Percentiles rank a stretch among this genome's conserved stretches.
Evolutionary conservation across 2,113 vertebrate genomes (phyloP).

Genomic region (Cacatua alba): DNA sequence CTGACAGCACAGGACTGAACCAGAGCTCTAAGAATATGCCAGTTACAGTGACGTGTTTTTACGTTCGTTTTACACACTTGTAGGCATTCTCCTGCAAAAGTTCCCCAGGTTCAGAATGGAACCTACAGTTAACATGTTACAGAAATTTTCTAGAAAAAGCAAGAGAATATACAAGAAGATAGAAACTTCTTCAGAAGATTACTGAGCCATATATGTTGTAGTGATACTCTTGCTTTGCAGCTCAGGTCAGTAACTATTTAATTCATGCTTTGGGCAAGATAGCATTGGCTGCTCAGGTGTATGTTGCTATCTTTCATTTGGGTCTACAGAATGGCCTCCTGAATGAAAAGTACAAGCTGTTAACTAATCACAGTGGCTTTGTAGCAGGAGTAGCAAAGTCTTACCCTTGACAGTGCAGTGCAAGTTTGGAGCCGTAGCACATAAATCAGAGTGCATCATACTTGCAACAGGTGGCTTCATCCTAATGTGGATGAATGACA

Average conservation of each 20-base stretch:
- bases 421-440: not conserved
- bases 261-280: not conserved
- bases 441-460: not conserved
- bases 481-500: not conserved
- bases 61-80: not conserved
- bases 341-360: not conserved
- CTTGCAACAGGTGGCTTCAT: not conserved
- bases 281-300: not conserved
- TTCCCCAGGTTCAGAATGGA: not conserved
- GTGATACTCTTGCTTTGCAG: not conserved
- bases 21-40: not conserved
- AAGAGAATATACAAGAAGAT: not conserved
- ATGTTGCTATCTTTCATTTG: not conserved
- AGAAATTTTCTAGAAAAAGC: not conserved
- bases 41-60: not conserved
- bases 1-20: not conserved
- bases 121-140: not conserved
- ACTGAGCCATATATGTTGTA: not conserved
- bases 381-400: not conserved
- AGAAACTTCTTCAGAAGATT: not conserved
- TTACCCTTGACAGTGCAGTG: not conserved
- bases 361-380: not conserved
- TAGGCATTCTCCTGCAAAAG: not conserved
- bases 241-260: not conserved
- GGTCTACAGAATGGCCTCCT: not conserved